A percentile compares a stretch with the other conserved stretches of the same genome.
Conservation (phyloP, 2,797 vertebrate genomes). For the Rhincodon typus region DNA sequence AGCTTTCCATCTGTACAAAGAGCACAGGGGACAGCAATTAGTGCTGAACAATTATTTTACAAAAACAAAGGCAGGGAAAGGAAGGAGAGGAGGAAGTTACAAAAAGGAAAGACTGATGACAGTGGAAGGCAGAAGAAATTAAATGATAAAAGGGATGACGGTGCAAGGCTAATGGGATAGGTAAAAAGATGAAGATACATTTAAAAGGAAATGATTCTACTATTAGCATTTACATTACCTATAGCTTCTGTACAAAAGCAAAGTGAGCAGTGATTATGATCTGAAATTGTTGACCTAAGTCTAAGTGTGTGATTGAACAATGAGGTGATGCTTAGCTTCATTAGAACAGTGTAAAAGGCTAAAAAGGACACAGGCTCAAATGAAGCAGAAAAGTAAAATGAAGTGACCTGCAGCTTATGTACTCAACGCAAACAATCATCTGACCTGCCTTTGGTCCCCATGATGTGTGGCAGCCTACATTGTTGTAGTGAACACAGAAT, state of each 20-base stretch:
- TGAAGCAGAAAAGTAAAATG: neutral
- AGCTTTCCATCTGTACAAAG: neutral
- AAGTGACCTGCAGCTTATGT: neutral
- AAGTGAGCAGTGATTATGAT: neutral
- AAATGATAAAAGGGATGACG: neutral
- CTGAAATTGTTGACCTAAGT: neutral
- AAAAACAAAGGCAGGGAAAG: neutral
- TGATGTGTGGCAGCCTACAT: neutral
- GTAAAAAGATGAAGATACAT: neutral
- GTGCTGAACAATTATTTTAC: neutral
- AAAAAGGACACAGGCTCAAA: neutral
- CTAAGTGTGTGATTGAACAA: neutral
- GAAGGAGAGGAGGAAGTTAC: neutral
- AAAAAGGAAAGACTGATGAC: too few species aligned
- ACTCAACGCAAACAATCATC: neutral
- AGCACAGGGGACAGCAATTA: too few species aligned
- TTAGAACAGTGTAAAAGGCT: neutral
- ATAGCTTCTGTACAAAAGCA: neutral
- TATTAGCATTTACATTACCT: neutral
- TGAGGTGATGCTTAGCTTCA: neutral
- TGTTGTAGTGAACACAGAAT: neutral
- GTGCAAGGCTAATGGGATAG: neutral
- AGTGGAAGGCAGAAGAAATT: too few species aligned
- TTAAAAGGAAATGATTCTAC: neutral
- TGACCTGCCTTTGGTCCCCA: neutral